These are phyloP conservation scores for Heliconius ismenius DNA, from an alignment of 2,888 invertebrate species.

Conservation along the genomic window DNA sequence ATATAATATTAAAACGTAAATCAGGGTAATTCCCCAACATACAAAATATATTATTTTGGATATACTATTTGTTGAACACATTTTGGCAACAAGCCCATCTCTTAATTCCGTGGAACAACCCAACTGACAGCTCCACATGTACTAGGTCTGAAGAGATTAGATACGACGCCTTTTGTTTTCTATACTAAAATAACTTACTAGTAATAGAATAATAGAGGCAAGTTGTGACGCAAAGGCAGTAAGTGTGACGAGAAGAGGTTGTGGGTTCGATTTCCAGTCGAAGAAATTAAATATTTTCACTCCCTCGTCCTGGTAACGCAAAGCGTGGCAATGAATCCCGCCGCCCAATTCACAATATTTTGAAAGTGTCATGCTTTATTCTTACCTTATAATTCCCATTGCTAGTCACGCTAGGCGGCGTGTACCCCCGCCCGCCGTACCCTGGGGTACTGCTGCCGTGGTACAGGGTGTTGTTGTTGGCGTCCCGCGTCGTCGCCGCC, in stretches of 20 bases:
- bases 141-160: constrained; percentile 10
- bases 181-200: background rate
- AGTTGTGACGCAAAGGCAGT: background rate
- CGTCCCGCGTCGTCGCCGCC: constrained; percentile 77
- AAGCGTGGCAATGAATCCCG: background rate
- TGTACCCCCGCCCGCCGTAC: constrained; percentile 65
- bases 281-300: background rate
- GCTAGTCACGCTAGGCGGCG: constrained; percentile 61
- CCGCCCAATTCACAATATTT: background rate
- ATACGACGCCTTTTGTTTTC: background rate
- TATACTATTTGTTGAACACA: constrained; percentile 4
- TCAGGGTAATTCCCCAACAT: background rate
- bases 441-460: constrained; percentile 63
- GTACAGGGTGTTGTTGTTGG: constrained; percentile 83
- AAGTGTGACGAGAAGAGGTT: background rate
- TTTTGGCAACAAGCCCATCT: constrained; percentile 13
- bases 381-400: constrained; percentile 69
- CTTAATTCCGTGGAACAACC: constrained; percentile 18
- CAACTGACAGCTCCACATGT: constrained; percentile 24
- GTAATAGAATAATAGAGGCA: background rate
- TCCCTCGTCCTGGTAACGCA: background rate
- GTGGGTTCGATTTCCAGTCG: background rate
- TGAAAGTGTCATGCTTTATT: background rate
- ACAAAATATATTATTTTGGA: constrained; percentile 1
- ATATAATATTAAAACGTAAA: background rate